A percentile compares a stretch with the other conserved stretches of the same genome.
Conservation (phyloP, 2,797 vertebrate species). For the Typhlichthys subterraneus region DNA sequence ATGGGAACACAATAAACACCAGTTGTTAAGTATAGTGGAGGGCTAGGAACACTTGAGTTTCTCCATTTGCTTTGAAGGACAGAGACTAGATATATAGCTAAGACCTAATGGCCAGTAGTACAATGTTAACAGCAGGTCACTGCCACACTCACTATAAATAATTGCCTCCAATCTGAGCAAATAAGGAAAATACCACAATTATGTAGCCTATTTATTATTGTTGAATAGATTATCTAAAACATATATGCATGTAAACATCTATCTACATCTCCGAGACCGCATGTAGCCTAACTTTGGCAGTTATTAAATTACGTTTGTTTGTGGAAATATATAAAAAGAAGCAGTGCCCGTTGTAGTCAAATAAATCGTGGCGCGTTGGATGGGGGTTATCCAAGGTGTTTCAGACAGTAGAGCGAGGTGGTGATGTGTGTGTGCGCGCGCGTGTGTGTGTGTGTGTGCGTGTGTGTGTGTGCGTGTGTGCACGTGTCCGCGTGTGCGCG, state of each 20-base stretch:
- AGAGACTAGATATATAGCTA: constrained; percentile 1
- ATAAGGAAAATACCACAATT: background rate
- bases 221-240: no score
- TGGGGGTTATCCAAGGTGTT: constrained; percentile 75
- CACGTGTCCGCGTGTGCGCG: no score
- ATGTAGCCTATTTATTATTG: no score
- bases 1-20: constrained; percentile 28
- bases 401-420: constrained; percentile 64
- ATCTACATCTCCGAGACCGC: no score
- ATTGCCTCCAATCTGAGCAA: background rate
- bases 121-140: no score
- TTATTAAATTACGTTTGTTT: no score
- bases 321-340: no score
- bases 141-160: background rate
- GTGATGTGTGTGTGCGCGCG: constrained; percentile 28
- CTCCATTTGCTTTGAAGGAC: constrained; percentile 10
- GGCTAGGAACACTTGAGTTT: constrained; percentile 9
- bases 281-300: no score
- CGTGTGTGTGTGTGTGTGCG: constrained; percentile 8
- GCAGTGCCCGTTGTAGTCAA: no score
- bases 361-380: no score
- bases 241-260: no score
- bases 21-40: constrained; percentile 8
- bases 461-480: constrained; percentile 25
- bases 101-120: constrained; percentile 8